phyloP scores from a whole-genome alignment of 2,113 vertebrate genomes.

The Tragelaphus imberbis region DNA sequence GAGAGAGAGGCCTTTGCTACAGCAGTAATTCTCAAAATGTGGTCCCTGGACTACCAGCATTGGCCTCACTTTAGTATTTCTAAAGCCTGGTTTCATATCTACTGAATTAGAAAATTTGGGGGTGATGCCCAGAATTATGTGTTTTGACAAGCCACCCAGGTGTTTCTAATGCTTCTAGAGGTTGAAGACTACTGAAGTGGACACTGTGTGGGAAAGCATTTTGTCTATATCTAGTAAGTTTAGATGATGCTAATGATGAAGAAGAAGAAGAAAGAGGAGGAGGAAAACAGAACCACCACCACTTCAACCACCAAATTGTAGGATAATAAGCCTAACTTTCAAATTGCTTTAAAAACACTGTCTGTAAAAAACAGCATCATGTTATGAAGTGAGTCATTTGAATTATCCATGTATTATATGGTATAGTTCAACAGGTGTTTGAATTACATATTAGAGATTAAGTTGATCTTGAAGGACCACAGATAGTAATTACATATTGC shows the following conservation, averaged over 20 bases:
- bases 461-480: conserved; percentile 15
- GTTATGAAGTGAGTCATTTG: not conserved
- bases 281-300: not conserved
- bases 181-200: not conserved
- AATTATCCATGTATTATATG: not conserved
- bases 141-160: not conserved
- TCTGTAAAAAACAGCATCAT: not conserved
- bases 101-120: not conserved
- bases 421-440: not conserved
- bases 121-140: not conserved
- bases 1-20: not conserved
- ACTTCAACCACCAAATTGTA: not conserved
- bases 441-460: conserved; percentile 43
- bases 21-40: not conserved
- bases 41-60: not conserved
- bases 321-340: not conserved
- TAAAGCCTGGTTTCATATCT: not conserved
- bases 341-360: not conserved
- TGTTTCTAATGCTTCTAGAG: not conserved
- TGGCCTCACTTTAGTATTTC: not conserved
- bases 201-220: not conserved
- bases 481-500: conserved; percentile 54
- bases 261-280: not conserved
- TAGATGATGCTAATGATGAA: not conserved
- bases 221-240: not conserved